Base-by-base conservation (phyloP, 2,888 invertebrate species). In the Bibio marci region DNA sequence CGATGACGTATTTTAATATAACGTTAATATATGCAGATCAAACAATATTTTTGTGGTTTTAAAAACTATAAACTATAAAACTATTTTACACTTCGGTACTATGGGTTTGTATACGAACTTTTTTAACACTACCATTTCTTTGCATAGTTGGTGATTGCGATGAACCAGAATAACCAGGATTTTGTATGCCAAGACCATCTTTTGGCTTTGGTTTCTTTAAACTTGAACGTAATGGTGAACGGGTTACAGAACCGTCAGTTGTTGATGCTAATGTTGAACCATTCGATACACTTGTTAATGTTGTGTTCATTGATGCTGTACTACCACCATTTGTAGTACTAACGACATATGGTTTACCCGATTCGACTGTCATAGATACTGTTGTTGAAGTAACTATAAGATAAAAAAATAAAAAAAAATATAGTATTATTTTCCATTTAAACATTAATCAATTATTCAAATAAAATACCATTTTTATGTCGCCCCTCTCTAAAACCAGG, bases 21-120 rank as follows among this genome's bases (percentile, higher is more conserved):
- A n/a, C n/a, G n/a, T n/a, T n/a, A n/a, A n/a, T n/a, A n/a, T n/a
- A n/a, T n/a, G n/a, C n/a, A n/a, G n/a, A n/a, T n/a, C n/a, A n/a
- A n/a, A n/a, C n/a, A n/a, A n/a, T n/a, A n/a, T n/a, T n/a, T n/a
- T n/a, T n/a, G n/a, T n/a, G n/a, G n/a, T n/a, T n/a, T n/a, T n/a
- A n/a, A n/a, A n/a, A n/a, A n/a, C n/a, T n/a, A n/a, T n/a, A n/a
- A n/a, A n/a, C n/a, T n/a, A n/a, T n/a, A n/a, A n/a, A n/a, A n/a
- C n/a, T n/a, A 14, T 18, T 34, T 61, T 65, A 87, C 45, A 88
- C 88, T 59, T 87, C 87, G 31, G 88, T 90, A 55, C 87, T 87
- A 57, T 86, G 86, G 28, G 88, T 87, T 57, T 88, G 86, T 58
- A 90, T 88, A 44, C 88, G 71, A 43, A 88, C 88, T 65, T 88